phyloP scores from a whole-genome alignment of 2,888 invertebrate genomes.

The Drosophila leonis region DNA sequence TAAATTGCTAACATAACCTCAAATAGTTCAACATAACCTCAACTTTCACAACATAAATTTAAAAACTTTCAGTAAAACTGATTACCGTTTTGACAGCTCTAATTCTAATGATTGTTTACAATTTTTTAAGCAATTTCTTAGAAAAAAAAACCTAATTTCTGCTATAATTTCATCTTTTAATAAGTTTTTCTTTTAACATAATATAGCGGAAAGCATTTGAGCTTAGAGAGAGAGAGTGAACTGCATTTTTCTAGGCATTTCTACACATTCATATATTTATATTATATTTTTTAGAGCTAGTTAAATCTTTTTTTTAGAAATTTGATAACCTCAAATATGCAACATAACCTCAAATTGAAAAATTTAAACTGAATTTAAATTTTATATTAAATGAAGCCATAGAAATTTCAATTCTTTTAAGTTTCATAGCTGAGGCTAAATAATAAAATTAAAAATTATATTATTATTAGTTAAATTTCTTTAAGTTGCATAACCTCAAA shows the following conservation, averaged over 20 bases:
- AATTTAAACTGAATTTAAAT: background rate
- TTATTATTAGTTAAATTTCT: too few relatives aligned
- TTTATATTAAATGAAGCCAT: background rate
- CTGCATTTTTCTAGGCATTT: slow-evolving; percentile 1
- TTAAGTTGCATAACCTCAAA: background rate
- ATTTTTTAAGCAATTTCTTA: background rate
- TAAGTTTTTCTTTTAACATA: background rate
- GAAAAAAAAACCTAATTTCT: background rate
- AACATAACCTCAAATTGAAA: background rate
- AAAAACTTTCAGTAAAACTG: too few relatives aligned
- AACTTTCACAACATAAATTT: background rate
- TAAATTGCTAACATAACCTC: background rate
- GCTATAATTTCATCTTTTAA: background rate
- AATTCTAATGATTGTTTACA: slow-evolving; percentile 1
- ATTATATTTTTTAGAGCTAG: background rate
- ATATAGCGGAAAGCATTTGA: background rate
- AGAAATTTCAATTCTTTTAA: background rate
- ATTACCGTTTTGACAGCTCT: background rate
- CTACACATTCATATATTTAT: slow-evolving; percentile 1
- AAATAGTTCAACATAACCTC: background rate
- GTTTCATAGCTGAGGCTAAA: too few relatives aligned
- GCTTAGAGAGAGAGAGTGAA: background rate
- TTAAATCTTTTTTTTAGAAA: background rate
- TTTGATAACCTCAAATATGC: background rate
- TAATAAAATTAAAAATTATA: too few relatives aligned